A percentile compares a stretch with the other conserved stretches of the same genome.
phyloP scores from a whole-genome alignment of 2,113 vertebrate species.

The Aspiorhynchus laticeps region DNA sequence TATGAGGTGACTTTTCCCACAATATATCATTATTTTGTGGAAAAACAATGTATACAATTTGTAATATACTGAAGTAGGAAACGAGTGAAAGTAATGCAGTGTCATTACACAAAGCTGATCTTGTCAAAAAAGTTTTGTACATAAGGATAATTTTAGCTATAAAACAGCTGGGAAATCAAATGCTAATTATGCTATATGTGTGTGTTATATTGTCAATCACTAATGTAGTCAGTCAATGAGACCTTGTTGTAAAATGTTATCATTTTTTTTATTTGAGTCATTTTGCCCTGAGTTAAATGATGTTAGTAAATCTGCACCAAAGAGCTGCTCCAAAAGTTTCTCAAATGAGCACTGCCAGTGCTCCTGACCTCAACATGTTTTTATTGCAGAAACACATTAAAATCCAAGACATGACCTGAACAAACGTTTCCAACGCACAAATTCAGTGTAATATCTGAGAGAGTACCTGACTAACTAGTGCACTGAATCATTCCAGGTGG shows the following conservation, averaged over 20 bases:
- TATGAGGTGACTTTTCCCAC: not conserved
- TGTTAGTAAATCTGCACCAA: not conserved
- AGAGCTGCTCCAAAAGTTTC: not conserved
- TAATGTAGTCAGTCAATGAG: not conserved
- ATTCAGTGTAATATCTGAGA: constrained; percentile 2
- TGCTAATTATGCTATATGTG: not conserved
- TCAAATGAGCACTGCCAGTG: not conserved
- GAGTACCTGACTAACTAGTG: constrained; percentile 44
- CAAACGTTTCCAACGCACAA: not conserved
- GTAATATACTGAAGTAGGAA: not conserved
- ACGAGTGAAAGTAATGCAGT: not conserved
- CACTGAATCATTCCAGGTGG: constrained; percentile 79
- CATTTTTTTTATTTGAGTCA: not conserved
- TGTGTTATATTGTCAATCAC: not conserved
- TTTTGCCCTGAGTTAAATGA: not conserved
- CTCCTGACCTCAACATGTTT: not conserved
- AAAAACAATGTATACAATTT: not conserved
- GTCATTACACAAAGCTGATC: not conserved
- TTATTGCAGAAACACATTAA: not conserved
- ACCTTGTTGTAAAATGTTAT: not conserved
- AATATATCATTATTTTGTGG: not conserved
- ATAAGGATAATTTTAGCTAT: not conserved
- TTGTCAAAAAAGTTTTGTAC: not conserved
- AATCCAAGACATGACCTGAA: not conserved
- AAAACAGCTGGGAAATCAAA: not conserved